Evolutionary conservation across 2,888 invertebrate genomes (phyloP), one percentile per base, ranked within the genome.

Genomic region (Willowsia nigromaculata): DNA sequence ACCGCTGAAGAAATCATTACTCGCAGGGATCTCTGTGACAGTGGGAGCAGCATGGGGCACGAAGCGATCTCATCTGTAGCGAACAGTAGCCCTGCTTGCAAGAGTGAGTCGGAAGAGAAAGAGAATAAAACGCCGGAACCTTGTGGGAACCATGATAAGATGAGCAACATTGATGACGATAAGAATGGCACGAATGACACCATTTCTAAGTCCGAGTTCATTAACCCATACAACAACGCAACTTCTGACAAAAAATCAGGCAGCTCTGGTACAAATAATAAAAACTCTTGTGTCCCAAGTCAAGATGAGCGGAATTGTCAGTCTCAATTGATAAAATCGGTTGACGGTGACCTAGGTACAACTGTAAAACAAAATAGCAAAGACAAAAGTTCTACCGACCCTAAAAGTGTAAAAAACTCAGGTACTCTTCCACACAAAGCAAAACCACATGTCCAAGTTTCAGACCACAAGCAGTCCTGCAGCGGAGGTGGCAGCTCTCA

Each of bases 111-210:
- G 43, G 92, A 92, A 53, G 92, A 92, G 83, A 92, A 92, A 59
- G 92, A 92, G 76, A 92, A 92, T 86, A 91, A 92, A 83, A 92
- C 91, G 27, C 92, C 92, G 76, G 90, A 90, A 85, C 89, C 89
- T 40, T 59, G 84, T 90, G 85, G 86, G 85, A 78, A 76, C 74
- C 18, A 18, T 88, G 88, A 80, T 88, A 90, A 87, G 74, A 85
- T 84, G 40, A 90, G 50, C 11, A 25, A 33, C 59, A 56, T 43
- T 40, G 62, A n/a, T 18, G 43, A 43, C 9, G 80, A 80, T 53
- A 62, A 43, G 62, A 65, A 50, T 68, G 65, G 37, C 9, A 76
- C 84, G 53, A 74, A 56, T 81, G 85, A 65, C 71, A 56, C 80
- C n/a, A 37, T 59, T 76, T 83, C 62, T 9, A 89, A 85, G 33